Evolutionary conservation across 2,888 invertebrate genomes (phyloP), one percentile per base, ranked within the genome.

Genomic region (Leptarthrus brevirostris): DNA sequence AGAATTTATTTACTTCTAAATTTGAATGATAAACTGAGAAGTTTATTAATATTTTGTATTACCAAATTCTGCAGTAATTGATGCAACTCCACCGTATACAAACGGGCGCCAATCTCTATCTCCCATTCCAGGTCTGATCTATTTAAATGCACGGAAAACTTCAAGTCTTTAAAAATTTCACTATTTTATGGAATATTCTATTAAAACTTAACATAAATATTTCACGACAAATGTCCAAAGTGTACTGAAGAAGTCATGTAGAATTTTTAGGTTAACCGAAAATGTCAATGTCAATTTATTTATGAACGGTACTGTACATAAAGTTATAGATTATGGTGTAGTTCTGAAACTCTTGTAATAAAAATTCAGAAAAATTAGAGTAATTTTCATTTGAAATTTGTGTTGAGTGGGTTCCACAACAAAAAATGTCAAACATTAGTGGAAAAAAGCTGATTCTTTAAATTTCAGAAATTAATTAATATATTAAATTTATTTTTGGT

Each of bases 1-100:
- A 30, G 4, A 30, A 30, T 30, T 30, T 30, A 30, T 6, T n/a
- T n/a, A n/a, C n/a, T n/a, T n/a, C n/a, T n/a, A n/a, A n/a, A n/a
- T n/a, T n/a, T n/a, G n/a, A n/a, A n/a, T n/a, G n/a, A n/a, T n/a
- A n/a, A n/a, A n/a, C n/a, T n/a, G n/a, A n/a, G n/a, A n/a, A n/a
- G n/a, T n/a, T n/a, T n/a, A n/a, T n/a, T n/a, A n/a, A n/a, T n/a
- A n/a, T n/a, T n/a, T n/a, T n/a, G n/a, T n/a, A n/a, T 87, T 87
- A 96, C 96, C 95, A 86, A 94, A 93, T 88, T 97, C 97, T 73
- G 97, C 97, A 79, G 93, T 91, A 80, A 96, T 94, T 78, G 96
- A 96, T 83, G 97, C 96, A 79, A 96, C 84, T 78, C 97, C 97
- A 84, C 97, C 97, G 87, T 95, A 97, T 81, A 96, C 88, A 87